Evolutionary conservation across 2,888 invertebrate genomes (phyloP).

Genomic region (Patella pellucida): DNA sequence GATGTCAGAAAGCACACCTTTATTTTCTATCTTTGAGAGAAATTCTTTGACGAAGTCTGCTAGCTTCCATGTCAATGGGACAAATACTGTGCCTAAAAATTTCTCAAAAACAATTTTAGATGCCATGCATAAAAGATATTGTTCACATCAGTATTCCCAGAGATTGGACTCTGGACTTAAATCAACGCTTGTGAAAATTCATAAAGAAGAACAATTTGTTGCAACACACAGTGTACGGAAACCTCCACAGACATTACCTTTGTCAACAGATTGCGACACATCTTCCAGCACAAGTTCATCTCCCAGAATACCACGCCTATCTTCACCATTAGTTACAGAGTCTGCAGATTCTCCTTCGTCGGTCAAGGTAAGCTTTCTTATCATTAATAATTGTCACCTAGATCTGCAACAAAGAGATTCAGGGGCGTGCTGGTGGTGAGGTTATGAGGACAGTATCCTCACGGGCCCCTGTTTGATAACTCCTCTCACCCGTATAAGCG

Average conservation of each 20-base stretch:
- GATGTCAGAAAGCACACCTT: conserved; percentile 23
- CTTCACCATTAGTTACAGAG: no score
- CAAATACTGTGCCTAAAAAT: conserved; percentile 22
- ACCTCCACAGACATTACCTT: neutral
- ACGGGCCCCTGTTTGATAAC: no score
- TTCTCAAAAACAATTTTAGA: conserved; percentile 55
- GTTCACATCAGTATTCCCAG: conserved; percentile 56
- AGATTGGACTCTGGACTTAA: conserved; percentile 26
- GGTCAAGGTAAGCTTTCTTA: no score
- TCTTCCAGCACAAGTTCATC: neutral
- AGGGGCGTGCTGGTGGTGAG: no score
- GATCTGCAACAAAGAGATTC: no score
- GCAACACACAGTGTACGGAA: neutral
- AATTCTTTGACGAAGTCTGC: neutral
- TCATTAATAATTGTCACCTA: no score
- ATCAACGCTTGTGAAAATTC: neutral
- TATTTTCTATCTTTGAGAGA: neutral
- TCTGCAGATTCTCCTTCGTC: no score
- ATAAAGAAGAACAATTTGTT: conserved; percentile 4
- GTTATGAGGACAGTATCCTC: no score
- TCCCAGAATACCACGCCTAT: no score
- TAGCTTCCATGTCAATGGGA: neutral
- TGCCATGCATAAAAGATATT: conserved; percentile 62
- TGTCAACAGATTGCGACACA: neutral
- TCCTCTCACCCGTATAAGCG: no score